A percentile compares a stretch with the other conserved stretches of the same genome.
Evolutionary conservation across 2,888 invertebrate genomes (phyloP).

Genomic region (Eilema caniola): DNA sequence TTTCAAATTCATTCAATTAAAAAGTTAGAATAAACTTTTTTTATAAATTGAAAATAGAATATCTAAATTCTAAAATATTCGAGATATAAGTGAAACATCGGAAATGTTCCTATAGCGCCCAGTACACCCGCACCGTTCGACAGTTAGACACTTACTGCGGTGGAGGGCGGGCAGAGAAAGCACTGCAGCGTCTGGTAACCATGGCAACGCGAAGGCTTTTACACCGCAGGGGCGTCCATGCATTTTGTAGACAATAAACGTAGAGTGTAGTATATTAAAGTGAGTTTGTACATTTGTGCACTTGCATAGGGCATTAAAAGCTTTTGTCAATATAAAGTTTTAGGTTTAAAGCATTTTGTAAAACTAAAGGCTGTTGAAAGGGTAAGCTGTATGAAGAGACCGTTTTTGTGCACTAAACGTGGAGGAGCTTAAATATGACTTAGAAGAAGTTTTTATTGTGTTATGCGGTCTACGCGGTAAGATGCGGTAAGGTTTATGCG

Average conservation of each 20-base stretch:
- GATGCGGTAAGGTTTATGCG: too few species aligned
- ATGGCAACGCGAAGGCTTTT: constrained; percentile 73
- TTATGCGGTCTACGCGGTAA: too few species aligned
- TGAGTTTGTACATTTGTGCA: constrained; percentile 39
- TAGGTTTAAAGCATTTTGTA: background rate
- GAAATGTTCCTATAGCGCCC: constrained; percentile 31
- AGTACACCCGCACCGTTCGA: constrained; percentile 59
- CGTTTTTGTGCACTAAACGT: background rate
- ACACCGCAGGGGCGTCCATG: constrained; percentile 62
- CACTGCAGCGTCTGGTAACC: constrained; percentile 83
- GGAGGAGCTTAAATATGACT: background rate
- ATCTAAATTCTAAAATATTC: constrained; percentile 28
- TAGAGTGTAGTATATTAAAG: constrained; percentile 54
- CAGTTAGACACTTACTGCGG: constrained; percentile 76
- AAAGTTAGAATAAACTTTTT: constrained; percentile 13
- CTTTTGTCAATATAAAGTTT: background rate
- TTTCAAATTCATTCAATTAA: constrained; percentile 31
- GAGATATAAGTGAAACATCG: constrained; percentile 48
- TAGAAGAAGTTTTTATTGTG: too few species aligned
- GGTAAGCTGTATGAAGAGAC: background rate
- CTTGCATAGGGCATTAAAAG: constrained; percentile 10
- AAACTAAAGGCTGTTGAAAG: background rate
- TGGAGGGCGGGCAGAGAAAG: constrained; percentile 75
- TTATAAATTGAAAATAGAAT: constrained; percentile 20
- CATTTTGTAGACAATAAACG: constrained; percentile 61